These are phyloP conservation scores for Augochlorella aurata DNA, from an alignment of 2,888 invertebrate genomes.

Conservation along the genomic window DNA sequence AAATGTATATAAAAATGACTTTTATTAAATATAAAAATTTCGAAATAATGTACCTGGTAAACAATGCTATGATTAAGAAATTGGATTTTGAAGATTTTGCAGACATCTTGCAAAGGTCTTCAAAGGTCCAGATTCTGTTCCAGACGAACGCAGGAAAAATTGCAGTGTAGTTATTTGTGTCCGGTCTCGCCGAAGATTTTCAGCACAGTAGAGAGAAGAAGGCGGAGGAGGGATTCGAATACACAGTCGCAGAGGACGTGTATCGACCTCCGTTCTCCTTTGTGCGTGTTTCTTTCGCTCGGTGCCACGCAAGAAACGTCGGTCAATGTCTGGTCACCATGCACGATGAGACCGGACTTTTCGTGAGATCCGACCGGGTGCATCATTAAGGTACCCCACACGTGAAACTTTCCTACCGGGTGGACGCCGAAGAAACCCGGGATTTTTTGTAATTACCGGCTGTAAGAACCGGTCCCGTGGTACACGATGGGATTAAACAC, in stretches of 20 bases:
- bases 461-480: slow-evolving; percentile 29
- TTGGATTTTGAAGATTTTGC: no score
- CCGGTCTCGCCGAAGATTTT: neutral
- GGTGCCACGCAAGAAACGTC: slow-evolving; percentile 40
- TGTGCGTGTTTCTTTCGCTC: slow-evolving; percentile 23
- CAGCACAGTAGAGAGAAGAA: neutral
- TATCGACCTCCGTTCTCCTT: slow-evolving; percentile 1
- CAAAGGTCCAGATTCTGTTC: no score
- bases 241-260: neutral
- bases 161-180: neutral
- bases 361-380: slow-evolving; percentile 66
- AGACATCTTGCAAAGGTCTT: no score
- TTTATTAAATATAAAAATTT: no score
- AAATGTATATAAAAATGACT: no score
- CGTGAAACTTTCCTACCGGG: slow-evolving; percentile 58
- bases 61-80: no score
- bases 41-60: no score
- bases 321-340: slow-evolving; percentile 57
- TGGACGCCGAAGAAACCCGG: slow-evolving; percentile 47
- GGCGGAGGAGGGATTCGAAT: neutral
- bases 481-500: slow-evolving; percentile 41
- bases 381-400: slow-evolving; percentile 69
- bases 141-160: no score
- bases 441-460: slow-evolving; percentile 50
- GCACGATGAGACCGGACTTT: slow-evolving; percentile 63